Evolutionary conservation across 1,140 invertebrate genomes (phyloP).

Genomic region (Lepidurus apus): DNA sequence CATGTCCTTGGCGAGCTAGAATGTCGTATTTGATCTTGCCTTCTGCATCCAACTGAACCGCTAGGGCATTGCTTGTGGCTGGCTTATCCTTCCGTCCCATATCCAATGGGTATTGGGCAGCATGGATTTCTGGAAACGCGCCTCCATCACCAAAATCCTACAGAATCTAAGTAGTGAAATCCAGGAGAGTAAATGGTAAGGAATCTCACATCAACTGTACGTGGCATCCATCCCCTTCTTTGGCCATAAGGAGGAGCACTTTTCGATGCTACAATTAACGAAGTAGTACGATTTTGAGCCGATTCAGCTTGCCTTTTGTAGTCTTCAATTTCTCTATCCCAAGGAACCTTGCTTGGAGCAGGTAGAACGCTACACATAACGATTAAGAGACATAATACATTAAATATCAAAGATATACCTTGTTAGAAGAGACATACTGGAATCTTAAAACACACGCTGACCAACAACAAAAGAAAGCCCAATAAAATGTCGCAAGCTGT

Average conservation of each 20-base stretch:
- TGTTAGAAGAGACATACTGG: neutral
- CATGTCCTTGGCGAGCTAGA: slow-evolving; percentile 88
- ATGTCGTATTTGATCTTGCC: slow-evolving; percentile 97
- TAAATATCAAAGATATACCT: neutral
- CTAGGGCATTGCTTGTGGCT: slow-evolving; percentile 82
- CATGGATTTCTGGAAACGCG: slow-evolving; percentile 95
- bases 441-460: neutral
- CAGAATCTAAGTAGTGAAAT: slow-evolving; percentile 19
- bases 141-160: slow-evolving; percentile 90
- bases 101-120: slow-evolving; percentile 92
- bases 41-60: slow-evolving; percentile 85
- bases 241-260: slow-evolving; percentile 95
- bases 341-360: slow-evolving; percentile 72
- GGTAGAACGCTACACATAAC: slow-evolving; percentile 64
- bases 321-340: slow-evolving; percentile 82
- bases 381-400: neutral
- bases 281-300: slow-evolving; percentile 52
- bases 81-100: slow-evolving; percentile 60
- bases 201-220: slow-evolving; percentile 68
- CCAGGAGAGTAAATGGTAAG: neutral
- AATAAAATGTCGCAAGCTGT: neutral
- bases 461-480: neutral
- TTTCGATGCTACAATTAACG: slow-evolving; percentile 71
- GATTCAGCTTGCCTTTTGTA: slow-evolving; percentile 52
- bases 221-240: slow-evolving; percentile 88